These are phyloP conservation scores for Nylanderia fulva DNA, from an alignment of 1,140 invertebrate genomes.

Conservation along the genomic window DNA sequence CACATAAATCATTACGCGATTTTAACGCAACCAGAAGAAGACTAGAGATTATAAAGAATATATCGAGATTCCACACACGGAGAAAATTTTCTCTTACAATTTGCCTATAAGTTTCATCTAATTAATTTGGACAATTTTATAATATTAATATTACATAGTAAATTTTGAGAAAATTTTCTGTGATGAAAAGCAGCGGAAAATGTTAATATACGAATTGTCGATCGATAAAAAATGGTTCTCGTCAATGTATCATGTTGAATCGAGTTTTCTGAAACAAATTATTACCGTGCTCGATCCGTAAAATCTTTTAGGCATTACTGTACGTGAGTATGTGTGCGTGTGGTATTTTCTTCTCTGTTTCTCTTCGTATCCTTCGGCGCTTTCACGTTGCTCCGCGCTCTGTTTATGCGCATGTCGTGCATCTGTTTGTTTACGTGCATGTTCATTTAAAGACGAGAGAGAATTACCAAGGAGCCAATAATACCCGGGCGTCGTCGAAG, in stretches of 20 bases:
- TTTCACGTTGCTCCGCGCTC: constrained; percentile 57
- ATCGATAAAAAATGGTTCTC: not conserved
- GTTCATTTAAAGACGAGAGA: constrained; percentile 11
- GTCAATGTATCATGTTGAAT: not conserved
- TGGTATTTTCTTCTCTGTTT: not conserved
- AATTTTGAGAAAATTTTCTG: no score
- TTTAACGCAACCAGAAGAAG: no score
- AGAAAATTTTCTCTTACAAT: no score
- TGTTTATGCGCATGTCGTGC: constrained; percentile 59
- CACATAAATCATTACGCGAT: not conserved
- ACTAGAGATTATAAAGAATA: no score
- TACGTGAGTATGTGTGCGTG: no score
- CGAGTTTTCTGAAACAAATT: not conserved
- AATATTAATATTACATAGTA: no score
- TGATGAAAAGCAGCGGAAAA: not conserved
- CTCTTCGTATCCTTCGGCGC: constrained; percentile 52
- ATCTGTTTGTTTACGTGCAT: constrained; percentile 47
- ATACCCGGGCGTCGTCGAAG: not conserved
- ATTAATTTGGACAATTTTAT: no score
- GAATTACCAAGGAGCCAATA: not conserved
- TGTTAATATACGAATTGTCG: no score
- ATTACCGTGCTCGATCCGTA: not conserved
- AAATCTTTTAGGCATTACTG: constrained; percentile 18
- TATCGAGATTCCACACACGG: no score
- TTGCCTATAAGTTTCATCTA: no score